phyloP scores from a whole-genome alignment of 2,113 vertebrate genomes.

The Saimiri boliviensis region DNA sequence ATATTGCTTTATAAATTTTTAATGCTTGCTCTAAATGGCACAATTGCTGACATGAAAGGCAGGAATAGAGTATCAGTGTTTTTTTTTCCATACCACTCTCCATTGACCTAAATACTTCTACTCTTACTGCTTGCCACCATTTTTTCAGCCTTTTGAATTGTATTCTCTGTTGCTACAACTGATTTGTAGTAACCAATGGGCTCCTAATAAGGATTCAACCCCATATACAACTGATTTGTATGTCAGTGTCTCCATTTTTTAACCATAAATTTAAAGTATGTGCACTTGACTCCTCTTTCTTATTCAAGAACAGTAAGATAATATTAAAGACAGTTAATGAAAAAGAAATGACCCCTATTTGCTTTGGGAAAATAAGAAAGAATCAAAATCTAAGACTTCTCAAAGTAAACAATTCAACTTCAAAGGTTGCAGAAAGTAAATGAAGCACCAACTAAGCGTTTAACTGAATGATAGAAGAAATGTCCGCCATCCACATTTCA shows the following conservation, averaged over 20 bases:
- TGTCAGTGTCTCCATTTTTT: background rate
- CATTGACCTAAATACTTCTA: background rate
- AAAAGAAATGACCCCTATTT: background rate
- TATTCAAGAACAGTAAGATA: background rate
- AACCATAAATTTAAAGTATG: background rate
- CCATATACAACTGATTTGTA: background rate
- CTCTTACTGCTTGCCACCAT: background rate
- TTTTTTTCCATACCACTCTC: background rate
- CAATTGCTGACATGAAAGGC: background rate
- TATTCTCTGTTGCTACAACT: background rate
- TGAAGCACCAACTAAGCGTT: background rate
- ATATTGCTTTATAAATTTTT: background rate
- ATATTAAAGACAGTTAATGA: background rate
- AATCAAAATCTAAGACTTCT: background rate
- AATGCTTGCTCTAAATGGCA: constrained; percentile 2
- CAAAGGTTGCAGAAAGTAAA: background rate
- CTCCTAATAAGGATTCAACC: too few species aligned
- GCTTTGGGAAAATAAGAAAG: background rate
- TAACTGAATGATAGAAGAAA: background rate
- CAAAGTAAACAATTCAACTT: background rate
- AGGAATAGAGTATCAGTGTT: background rate
- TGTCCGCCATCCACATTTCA: background rate
- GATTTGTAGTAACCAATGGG: background rate
- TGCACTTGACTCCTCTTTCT: background rate
- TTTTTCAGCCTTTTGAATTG: background rate